Base-by-base conservation (phyloP, 2,797 vertebrate species). In the Fundulus diaphanus region DNA sequence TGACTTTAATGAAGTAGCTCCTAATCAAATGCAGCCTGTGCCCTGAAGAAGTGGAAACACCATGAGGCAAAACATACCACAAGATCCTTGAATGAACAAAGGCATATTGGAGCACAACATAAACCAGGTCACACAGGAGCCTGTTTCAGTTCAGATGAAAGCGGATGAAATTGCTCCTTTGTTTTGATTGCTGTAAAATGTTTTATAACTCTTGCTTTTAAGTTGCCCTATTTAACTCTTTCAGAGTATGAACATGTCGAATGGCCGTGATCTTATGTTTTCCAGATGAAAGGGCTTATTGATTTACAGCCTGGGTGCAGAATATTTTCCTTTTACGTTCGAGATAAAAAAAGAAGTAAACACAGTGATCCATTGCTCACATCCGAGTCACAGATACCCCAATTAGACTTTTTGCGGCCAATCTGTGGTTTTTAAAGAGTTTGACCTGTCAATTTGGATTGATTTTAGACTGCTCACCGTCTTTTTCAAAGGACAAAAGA, bases 1-100 rank as follows among this genome's bases (percentile, higher is more conserved):
- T 68, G 72, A 29, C 42, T 70, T 46, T 80, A 79, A 84, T 70
- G 68, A 72, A 78, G 75, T 40, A 42, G 59, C 24, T 72, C 15
- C 46, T 73, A n/a, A 81, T 70, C 46, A 24, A 61, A 33, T 40
- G n/a, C 51, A 59, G 52, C 33, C 54, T 59, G 63, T 71, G 68
- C 29, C 52, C 59, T n/a, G 24, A 37, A 70, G 57, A 49, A 67
- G 74, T 9, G 9, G 31, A n/a, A 54, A 65, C 44, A 6, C 57
- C 7, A 7, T 7, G 7, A 46, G 74, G 42, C 37, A 33, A 48
- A 78, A 56, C 37, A 33, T 20, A 66, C 29, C 37, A 37, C 61
- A 68, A 48, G 68, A 59, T 51, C 52, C 65, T 40, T 1, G 15
- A 71, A 73, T 61, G 27, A 77, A 33, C n/a, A 24, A 24, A 48